Percentiles rank a stretch among this genome's conserved stretches.
These are phyloP conservation scores for Xylota sylvarum DNA, from an alignment of 2,888 invertebrate genomes.

Conservation along the genomic window DNA sequence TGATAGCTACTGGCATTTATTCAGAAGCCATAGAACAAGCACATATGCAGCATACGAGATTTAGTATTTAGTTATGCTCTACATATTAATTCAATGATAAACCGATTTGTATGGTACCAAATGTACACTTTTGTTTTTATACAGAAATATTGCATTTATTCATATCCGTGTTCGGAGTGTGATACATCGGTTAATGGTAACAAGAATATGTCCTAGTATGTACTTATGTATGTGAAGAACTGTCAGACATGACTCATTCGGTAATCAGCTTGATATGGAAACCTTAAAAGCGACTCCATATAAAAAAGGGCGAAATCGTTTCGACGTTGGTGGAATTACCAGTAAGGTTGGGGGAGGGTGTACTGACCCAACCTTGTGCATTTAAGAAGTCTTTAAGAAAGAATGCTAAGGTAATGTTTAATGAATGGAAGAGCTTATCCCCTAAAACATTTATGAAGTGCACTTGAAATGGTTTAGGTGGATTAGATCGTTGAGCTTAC, in stretches of 20 bases:
- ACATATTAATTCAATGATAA: constrained; percentile 29
- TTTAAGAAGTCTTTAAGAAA: constrained; percentile 11
- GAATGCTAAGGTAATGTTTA: constrained; percentile 2
- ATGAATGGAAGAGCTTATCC: background rate
- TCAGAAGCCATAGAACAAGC: constrained; percentile 15
- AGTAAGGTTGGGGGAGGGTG: background rate
- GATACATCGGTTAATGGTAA: background rate
- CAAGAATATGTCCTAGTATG: constrained; percentile 4
- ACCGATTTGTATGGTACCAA: constrained; percentile 23
- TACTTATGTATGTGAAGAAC: background rate
- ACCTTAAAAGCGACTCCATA: constrained; percentile 38
- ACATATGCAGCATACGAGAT: constrained; percentile 16
- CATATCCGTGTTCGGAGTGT: constrained; percentile 3
- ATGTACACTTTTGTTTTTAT: background rate
- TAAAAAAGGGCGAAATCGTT: background rate
- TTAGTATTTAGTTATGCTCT: constrained; percentile 11
- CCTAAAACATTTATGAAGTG: background rate
- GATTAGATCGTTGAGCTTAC: background rate
- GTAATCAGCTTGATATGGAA: constrained; percentile 35
- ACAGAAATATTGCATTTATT: background rate
- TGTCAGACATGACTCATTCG: constrained; percentile 37
- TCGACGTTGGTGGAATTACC: background rate
- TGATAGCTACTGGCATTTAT: constrained; percentile 14
- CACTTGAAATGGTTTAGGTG: background rate
- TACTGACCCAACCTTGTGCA: constrained; percentile 28